Base-by-base conservation (phyloP, 2,113 vertebrate species). In the Epinephelus lanceolatus region DNA sequence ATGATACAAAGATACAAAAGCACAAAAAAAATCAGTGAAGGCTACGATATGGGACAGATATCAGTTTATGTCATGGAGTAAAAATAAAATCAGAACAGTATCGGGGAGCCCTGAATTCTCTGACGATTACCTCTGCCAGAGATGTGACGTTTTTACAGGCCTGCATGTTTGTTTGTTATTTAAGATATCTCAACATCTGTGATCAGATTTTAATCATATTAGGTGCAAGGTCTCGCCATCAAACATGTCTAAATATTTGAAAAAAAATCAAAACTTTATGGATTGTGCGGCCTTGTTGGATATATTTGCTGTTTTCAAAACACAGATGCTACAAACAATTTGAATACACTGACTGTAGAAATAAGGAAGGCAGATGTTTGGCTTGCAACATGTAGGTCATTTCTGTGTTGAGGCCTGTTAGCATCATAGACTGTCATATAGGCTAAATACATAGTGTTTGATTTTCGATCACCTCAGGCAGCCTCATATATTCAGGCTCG, bases 341-440 rank as follows among this genome's bases (percentile, higher is more conserved):
- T 15, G 11, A 71, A 30, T 55, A 17, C 6, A 59, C 17, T 2
- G 1, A 30, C 56, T 70, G 42, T 45, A 45, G 42, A 69, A 30
- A 52, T 25, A 27, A 27, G 51, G 17, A 65, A 9, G 10, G 9
- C 2, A 25, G 15, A 30, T 37, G 14, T 18, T 63, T 71, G 23
- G 23, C 25, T 21, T 1, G 1, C 17, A 76, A 57, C 15, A 78
- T 62, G 15, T 33, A 49, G 73, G 61, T 15, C 53, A 47, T 2
- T 27, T 57, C 40, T 27, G 37, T 59, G 52, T 27, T 63, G 47
- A 75, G 59, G 49, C 12, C 6, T 1, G 66, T 83, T 21, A 52
- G 47, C 18, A 30, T 60, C 78, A 80, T 19, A 55, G 40, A 86
- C 65, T 4, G 51, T 59, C 30, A 76, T 17, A 45, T 17, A 45